These are phyloP conservation scores for Andrena cerasifolii DNA, from an alignment of 1,140 invertebrate species.

Conservation along the genomic window DNA sequence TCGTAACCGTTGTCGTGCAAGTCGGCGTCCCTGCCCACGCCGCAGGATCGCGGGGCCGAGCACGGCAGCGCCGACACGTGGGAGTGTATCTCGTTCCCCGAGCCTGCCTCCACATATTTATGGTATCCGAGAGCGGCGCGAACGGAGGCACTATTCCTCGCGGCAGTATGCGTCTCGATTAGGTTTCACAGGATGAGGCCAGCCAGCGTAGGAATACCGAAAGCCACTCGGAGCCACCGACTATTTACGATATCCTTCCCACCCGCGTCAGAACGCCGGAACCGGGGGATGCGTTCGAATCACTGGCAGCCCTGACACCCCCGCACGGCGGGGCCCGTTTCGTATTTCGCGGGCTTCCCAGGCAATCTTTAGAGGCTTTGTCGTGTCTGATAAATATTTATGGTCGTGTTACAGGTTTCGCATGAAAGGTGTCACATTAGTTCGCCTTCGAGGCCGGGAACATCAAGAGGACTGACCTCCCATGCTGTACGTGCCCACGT, in stretches of 20 bases:
- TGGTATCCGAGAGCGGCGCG: constrained; percentile 48
- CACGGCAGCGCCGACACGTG: constrained; percentile 53
- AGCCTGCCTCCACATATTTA: constrained; percentile 56
- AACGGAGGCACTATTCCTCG: constrained; percentile 60
- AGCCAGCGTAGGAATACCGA: not conserved
- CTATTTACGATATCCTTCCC: constrained; percentile 33
- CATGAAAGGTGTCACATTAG: not conserved
- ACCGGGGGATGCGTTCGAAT: not conserved
- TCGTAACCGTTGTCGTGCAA: constrained; percentile 61
- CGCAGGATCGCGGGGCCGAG: constrained; percentile 26
- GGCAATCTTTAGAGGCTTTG: not conserved
- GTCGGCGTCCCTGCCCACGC: constrained; percentile 69
- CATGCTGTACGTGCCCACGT: too few relatives aligned
- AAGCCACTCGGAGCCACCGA: not conserved
- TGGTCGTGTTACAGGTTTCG: not conserved
- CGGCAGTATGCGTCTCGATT: constrained; percentile 50
- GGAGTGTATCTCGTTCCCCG: constrained; percentile 47
- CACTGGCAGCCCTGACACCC: constrained; percentile 29
- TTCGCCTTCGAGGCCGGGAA: not conserved
- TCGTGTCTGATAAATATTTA: constrained; percentile 30
- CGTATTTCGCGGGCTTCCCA: constrained; percentile 17
- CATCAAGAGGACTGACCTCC: too few relatives aligned
- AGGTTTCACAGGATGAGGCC: constrained; percentile 35
- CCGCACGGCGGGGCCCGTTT: not conserved
- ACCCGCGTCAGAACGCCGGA: constrained; percentile 9